Conservation (phyloP, 2,797 vertebrate genomes). For the Thalassophryne amazonica region DNA sequence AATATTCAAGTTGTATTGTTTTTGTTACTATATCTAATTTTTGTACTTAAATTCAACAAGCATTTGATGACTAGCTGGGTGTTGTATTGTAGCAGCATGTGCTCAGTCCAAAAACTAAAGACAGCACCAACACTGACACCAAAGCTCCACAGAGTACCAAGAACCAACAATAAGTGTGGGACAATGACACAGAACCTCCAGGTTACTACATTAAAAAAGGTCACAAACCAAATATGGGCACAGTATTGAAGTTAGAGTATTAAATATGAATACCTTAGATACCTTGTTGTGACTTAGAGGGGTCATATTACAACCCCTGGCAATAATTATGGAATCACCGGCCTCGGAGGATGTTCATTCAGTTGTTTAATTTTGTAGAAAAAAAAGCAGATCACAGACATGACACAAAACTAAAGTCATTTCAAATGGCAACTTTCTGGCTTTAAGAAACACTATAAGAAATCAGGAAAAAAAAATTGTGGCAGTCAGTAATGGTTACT, state of each 20-base stretch:
- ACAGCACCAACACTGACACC: constrained; percentile 60
- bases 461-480: too few species aligned
- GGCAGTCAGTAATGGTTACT: too few species aligned
- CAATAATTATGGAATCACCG: too few species aligned
- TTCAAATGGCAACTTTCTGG: too few species aligned
- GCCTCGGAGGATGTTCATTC: too few species aligned
- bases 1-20: constrained; percentile 50
- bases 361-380: too few species aligned
- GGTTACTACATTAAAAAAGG: constrained; percentile 31
- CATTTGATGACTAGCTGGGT: constrained; percentile 47
- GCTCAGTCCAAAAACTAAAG: constrained; percentile 60
- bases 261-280: constrained; percentile 3
- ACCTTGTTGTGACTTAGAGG: constrained; percentile 12
- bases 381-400: too few species aligned
- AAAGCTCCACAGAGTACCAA: constrained; percentile 57
- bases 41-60: constrained; percentile 39
- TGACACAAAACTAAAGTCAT: too few species aligned
- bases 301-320: too few species aligned
- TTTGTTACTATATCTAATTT: constrained; percentile 44
- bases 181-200: constrained; percentile 27
- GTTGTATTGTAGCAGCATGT: constrained; percentile 69
- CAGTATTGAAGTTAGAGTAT: constrained; percentile 16
- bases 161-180: constrained; percentile 23
- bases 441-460: too few species aligned
- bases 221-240: constrained; percentile 32